Percentiles rank a stretch among this genome's conserved stretches.
Conservation (phyloP, 37 sponge, comb jelly and placozoan genomes). For the Beroe ovata region DNA sequence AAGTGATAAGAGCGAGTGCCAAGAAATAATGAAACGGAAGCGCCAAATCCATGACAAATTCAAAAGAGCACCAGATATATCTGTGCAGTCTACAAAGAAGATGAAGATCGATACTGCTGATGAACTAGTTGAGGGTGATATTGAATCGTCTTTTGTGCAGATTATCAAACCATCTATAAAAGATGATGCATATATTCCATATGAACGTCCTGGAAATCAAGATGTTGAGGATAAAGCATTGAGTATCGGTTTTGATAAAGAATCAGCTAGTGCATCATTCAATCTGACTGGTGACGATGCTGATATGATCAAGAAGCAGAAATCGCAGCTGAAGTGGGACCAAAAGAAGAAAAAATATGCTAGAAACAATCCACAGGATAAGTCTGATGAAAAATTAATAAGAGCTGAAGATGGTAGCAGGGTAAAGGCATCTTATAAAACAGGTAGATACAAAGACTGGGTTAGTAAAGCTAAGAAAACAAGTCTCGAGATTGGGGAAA, state of each 20-base stretch:
- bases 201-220: constrained; percentile 38
- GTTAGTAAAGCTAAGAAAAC: constrained; percentile 26
- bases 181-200: constrained; percentile 61
- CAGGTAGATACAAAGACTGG: constrained; percentile 70
- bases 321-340: constrained; percentile 73
- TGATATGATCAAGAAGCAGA: constrained; percentile 66
- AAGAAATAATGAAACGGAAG: constrained; percentile 63
- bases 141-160: constrained; percentile 10
- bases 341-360: constrained; percentile 93
- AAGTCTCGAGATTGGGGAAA: background rate
- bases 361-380: constrained; percentile 57
- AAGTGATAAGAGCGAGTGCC: constrained; percentile 30
- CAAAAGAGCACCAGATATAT: background rate
- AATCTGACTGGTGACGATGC: constrained; percentile 61
- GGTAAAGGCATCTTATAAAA: constrained; percentile 85
- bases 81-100: background rate
- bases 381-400: constrained; percentile 73
- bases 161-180: constrained; percentile 18
- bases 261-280: constrained; percentile 1
- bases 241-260: constrained; percentile 48
- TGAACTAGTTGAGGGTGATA: background rate
- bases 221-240: constrained; percentile 57
- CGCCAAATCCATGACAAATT: constrained; percentile 35
- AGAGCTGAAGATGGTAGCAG: constrained; percentile 88
- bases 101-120: background rate